phyloP scores from a whole-genome alignment of 1,140 invertebrate species.

The Drosophila chauvacae region DNA sequence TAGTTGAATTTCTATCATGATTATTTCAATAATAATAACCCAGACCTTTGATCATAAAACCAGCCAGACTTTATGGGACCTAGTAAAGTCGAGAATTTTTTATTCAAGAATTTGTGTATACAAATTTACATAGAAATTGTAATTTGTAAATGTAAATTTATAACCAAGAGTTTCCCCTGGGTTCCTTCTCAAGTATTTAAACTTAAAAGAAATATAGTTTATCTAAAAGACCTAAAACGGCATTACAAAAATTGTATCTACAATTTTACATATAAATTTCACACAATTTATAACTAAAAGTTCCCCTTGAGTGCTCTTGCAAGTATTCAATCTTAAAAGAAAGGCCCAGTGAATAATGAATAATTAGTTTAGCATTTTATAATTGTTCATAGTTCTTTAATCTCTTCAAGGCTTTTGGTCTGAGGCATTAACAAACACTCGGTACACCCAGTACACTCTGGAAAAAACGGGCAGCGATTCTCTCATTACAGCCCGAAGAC shows the following conservation, averaged over 20 bases:
- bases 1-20: no score
- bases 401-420: constrained; percentile 11
- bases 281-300: no score
- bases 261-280: neutral
- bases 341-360: neutral
- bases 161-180: neutral
- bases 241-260: neutral
- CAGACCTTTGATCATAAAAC: neutral
- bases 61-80: neutral
- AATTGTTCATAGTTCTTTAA: no score
- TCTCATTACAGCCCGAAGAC: constrained; percentile 24
- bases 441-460: neutral
- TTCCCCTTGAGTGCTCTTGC: neutral
- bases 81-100: neutral
- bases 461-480: neutral
- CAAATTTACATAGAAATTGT: neutral
- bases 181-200: neutral
- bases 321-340: no score
- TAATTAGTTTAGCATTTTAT: neutral
- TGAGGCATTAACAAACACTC: constrained; percentile 5
- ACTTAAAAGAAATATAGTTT: neutral
- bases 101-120: neutral
- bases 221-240: neutral
- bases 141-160: no score
- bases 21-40: neutral